phyloP scores from a whole-genome alignment of 2,888 invertebrate genomes.

The Tortrix viridana region DNA sequence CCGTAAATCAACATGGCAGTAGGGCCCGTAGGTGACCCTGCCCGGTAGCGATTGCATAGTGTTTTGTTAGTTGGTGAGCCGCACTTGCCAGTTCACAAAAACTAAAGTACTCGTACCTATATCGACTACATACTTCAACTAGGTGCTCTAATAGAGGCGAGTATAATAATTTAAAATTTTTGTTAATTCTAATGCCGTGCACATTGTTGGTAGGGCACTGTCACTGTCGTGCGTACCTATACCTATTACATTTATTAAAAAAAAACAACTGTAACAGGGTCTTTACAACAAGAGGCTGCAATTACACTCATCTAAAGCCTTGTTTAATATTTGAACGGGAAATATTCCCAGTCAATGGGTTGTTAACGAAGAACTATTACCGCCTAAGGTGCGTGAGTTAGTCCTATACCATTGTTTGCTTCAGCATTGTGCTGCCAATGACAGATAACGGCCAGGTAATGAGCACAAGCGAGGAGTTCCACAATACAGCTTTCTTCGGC shows the following conservation, averaged over 20 bases:
- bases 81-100: not conserved
- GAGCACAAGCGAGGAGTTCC: constrained; percentile 58
- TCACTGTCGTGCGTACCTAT: not conserved
- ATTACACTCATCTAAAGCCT: constrained; percentile 6
- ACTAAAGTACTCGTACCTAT: too few species aligned
- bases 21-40: constrained; percentile 39
- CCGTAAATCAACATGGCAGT: constrained; percentile 69
- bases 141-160: not conserved
- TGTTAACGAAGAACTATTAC: constrained; percentile 48
- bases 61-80: constrained; percentile 40
- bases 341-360: constrained; percentile 27
- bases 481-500: constrained; percentile 62
- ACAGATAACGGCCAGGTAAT: constrained; percentile 76
- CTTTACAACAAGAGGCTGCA: constrained; percentile 2
- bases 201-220: not conserved
- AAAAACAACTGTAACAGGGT: not conserved
- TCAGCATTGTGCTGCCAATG: constrained; percentile 75
- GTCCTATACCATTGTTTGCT: constrained; percentile 60
- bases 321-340: not conserved
- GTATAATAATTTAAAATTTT: too few species aligned
- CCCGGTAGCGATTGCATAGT: constrained; percentile 42
- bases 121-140: too few species aligned
- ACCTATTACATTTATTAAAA: too few species aligned
- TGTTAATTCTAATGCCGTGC: not conserved
- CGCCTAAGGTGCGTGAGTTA: constrained; percentile 60